These are phyloP conservation scores for Porites evermanni DNA, from an alignment of 92 coral and sea anemone genomes.

Conservation along the genomic window DNA sequence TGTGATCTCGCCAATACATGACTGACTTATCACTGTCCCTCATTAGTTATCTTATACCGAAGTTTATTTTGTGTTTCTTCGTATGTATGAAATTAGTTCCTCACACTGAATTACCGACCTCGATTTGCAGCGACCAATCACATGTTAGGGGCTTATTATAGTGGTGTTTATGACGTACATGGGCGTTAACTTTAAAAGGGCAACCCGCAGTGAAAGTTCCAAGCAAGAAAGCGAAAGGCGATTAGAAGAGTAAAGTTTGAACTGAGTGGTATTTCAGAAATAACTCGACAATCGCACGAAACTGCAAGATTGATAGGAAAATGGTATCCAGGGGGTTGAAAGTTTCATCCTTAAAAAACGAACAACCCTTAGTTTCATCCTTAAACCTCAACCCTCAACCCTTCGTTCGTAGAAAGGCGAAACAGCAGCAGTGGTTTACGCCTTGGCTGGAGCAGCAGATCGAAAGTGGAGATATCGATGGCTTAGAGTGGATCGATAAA, in stretches of 20 bases:
- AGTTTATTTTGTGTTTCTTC: slow-evolving; percentile 14
- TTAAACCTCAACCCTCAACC: slow-evolving; percentile 5
- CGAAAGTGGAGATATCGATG: slow-evolving; percentile 18
- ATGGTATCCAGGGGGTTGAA: slow-evolving; percentile 26
- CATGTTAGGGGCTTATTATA: background rate
- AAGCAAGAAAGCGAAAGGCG: slow-evolving; percentile 43
- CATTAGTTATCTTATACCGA: slow-evolving; percentile 23
- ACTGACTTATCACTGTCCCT: too few relatives aligned
- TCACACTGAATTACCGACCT: background rate
- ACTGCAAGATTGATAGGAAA: slow-evolving; percentile 44
- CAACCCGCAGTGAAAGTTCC: background rate
- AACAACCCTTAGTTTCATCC: slow-evolving; percentile 23
- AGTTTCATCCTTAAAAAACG: slow-evolving; percentile 26
- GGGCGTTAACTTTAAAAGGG: slow-evolving; percentile 38
- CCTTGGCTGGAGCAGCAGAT: slow-evolving; percentile 41
- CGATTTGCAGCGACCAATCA: slow-evolving; percentile 37
- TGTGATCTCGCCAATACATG: too few relatives aligned
- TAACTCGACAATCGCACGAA: slow-evolving; percentile 39
- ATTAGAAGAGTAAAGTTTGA: background rate
- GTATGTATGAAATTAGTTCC: background rate
- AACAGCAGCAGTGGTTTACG: slow-evolving; percentile 9
- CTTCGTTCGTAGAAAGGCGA: slow-evolving; percentile 6
- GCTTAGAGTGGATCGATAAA: slow-evolving; percentile 45
- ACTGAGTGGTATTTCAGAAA: slow-evolving; percentile 28
- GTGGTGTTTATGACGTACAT: background rate